These are phyloP conservation scores for Pheosia tremula DNA, from an alignment of 2,888 invertebrate genomes.

Conservation along the genomic window DNA sequence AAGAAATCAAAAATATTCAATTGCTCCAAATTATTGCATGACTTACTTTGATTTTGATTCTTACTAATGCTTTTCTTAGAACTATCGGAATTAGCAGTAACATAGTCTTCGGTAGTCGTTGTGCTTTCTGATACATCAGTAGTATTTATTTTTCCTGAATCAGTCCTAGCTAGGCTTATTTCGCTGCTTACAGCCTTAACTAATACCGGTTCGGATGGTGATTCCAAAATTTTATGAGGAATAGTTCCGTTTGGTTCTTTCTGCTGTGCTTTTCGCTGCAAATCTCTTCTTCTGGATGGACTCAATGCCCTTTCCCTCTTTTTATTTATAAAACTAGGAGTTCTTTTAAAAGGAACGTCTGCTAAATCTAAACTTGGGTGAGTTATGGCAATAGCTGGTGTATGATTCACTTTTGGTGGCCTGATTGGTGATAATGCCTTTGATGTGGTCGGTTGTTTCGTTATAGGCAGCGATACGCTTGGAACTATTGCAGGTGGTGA, in stretches of 20 bases:
- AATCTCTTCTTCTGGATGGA: constrained; percentile 79
- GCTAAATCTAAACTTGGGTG: constrained; percentile 80
- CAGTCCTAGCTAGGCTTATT: constrained; percentile 86
- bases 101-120: constrained; percentile 93
- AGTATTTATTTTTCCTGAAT: constrained; percentile 89
- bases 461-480: constrained; percentile 71
- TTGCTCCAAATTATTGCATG: background rate
- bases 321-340: constrained; percentile 79
- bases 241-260: constrained; percentile 75
- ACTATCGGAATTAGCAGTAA: constrained; percentile 92
- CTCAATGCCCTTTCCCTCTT: constrained; percentile 80
- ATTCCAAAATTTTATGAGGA: constrained; percentile 69
- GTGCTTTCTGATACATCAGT: constrained; percentile 95
- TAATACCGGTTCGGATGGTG: constrained; percentile 64
- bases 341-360: constrained; percentile 77
- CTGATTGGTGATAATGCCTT: constrained; percentile 62
- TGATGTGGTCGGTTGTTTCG: constrained; percentile 76
- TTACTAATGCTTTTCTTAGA: constrained; percentile 86
- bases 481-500: constrained; percentile 80
- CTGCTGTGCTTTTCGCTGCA: constrained; percentile 68
- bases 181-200: constrained; percentile 70
- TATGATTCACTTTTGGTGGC: constrained; percentile 64
- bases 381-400: constrained; percentile 85
- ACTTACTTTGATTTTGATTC: constrained; percentile 75
- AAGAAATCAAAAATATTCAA: no score